These are phyloP conservation scores for Mastomys coucha DNA, from an alignment of 2,113 vertebrate species.

Conservation along the genomic window DNA sequence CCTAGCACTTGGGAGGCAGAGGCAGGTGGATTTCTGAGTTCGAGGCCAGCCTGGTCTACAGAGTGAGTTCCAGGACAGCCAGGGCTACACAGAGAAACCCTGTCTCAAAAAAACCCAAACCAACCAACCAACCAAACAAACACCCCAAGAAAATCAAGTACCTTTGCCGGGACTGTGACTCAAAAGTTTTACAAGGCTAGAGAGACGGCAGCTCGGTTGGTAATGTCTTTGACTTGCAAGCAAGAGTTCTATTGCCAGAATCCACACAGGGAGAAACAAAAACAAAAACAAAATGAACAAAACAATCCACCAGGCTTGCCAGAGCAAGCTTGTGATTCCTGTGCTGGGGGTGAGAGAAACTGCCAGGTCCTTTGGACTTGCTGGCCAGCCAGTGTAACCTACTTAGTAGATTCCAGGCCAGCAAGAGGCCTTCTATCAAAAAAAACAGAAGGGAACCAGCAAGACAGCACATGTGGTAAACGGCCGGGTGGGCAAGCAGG, in stretches of 20 bases:
- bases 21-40: too few species aligned
- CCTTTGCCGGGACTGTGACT: background rate
- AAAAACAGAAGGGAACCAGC: background rate
- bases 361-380: background rate
- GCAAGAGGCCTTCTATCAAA: background rate
- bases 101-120: too few species aligned
- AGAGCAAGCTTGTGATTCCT: background rate
- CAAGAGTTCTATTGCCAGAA: background rate
- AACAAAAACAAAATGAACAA: background rate
- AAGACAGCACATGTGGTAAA: background rate
- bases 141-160: background rate
- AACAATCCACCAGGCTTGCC: background rate
- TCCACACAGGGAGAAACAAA: background rate
- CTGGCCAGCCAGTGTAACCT: background rate
- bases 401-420: background rate
- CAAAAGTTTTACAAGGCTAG: background rate
- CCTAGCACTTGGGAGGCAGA: too few species aligned
- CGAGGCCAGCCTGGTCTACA: too few species aligned
- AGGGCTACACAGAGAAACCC: too few species aligned
- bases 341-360: too few species aligned
- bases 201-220: too few species aligned
- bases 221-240: background rate
- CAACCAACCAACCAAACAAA: too few species aligned
- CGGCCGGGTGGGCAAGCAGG: too few species aligned
- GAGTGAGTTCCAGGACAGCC: too few species aligned